These are phyloP conservation scores for Platerodrilus igneus DNA, from an alignment of 2,888 invertebrate species.

Conservation along the genomic window DNA sequence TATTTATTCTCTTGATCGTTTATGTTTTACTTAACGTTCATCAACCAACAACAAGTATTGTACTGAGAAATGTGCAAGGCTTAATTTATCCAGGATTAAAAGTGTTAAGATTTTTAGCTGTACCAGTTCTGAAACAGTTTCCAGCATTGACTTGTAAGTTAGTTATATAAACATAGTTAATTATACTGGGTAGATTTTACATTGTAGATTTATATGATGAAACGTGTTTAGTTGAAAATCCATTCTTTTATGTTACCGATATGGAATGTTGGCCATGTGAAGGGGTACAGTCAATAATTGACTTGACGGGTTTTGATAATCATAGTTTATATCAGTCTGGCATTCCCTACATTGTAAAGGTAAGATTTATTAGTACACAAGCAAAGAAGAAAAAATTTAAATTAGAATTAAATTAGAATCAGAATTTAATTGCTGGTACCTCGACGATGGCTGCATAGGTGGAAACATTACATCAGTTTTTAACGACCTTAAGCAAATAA, in stretches of 20 bases:
- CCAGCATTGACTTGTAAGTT: conserved; percentile 66
- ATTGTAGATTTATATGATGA: conserved; percentile 78
- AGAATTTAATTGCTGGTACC: background rate
- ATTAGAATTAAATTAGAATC: background rate
- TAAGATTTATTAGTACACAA: conserved; percentile 30
- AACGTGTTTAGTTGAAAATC: conserved; percentile 78
- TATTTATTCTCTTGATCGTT: conserved; percentile 43
- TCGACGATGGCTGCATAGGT: too few relatives aligned
- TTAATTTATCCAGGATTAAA: conserved; percentile 78
- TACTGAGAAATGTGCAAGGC: conserved; percentile 70
- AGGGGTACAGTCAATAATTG: conserved; percentile 61
- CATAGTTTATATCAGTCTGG: conserved; percentile 53
- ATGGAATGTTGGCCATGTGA: conserved; percentile 84
- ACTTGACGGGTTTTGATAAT: conserved; percentile 58
- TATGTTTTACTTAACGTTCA: conserved; percentile 53
- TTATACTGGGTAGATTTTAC: too few relatives aligned
- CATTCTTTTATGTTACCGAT: conserved; percentile 74
- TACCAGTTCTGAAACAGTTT: conserved; percentile 71
- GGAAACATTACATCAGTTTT: too few relatives aligned
- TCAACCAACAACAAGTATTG: conserved; percentile 60
- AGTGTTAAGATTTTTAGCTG: conserved; percentile 64
- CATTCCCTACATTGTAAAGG: conserved; percentile 55
- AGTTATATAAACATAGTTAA: conserved; percentile 13
- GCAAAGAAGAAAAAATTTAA: background rate
- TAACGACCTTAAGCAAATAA: too few relatives aligned